phyloP scores from a whole-genome alignment of 2,888 invertebrate genomes.

The Chelonus formosanus region DNA sequence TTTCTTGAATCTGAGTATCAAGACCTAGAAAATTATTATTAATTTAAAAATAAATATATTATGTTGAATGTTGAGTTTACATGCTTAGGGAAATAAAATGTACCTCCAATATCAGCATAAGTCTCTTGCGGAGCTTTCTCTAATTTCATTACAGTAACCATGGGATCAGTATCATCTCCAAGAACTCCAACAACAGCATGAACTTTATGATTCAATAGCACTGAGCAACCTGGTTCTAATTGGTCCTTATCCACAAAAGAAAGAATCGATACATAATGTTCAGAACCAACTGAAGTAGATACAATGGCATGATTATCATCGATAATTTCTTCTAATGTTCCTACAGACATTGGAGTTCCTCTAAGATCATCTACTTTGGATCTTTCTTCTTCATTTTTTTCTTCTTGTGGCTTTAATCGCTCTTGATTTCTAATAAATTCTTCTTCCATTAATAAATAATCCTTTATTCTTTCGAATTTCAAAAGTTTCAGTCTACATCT shows the following conservation, averaged over 20 bases:
- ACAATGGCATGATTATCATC: slow-evolving; percentile 99
- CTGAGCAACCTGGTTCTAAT: slow-evolving; percentile 98
- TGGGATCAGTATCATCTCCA: slow-evolving; percentile 99
- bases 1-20: slow-evolving; percentile 97
- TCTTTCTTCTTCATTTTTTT: slow-evolving; percentile 98
- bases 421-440: slow-evolving; percentile 99
- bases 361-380: slow-evolving; percentile 98
- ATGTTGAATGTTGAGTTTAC: not conserved
- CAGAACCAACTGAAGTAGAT: slow-evolving; percentile 97
- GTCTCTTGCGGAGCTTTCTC: slow-evolving; percentile 99
- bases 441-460: slow-evolving; percentile 98
- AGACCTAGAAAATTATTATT: slow-evolving; percentile 68
- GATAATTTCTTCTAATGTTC: slow-evolving; percentile 98
- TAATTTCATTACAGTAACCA: slow-evolving; percentile 99
- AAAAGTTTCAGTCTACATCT: slow-evolving; percentile 93
- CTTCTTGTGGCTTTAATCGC: slow-evolving; percentile 97
- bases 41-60: not conserved
- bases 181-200: slow-evolving; percentile 99
- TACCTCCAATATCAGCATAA: slow-evolving; percentile 96
- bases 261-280: slow-evolving; percentile 98
- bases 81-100: slow-evolving; percentile 12
- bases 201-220: slow-evolving; percentile 97
- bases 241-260: slow-evolving; percentile 99
- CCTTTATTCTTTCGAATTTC: slow-evolving; percentile 97
- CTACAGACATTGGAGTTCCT: slow-evolving; percentile 99